Conservation (phyloP, 2,113 vertebrate genomes). For the Vombatus ursinus region DNA sequence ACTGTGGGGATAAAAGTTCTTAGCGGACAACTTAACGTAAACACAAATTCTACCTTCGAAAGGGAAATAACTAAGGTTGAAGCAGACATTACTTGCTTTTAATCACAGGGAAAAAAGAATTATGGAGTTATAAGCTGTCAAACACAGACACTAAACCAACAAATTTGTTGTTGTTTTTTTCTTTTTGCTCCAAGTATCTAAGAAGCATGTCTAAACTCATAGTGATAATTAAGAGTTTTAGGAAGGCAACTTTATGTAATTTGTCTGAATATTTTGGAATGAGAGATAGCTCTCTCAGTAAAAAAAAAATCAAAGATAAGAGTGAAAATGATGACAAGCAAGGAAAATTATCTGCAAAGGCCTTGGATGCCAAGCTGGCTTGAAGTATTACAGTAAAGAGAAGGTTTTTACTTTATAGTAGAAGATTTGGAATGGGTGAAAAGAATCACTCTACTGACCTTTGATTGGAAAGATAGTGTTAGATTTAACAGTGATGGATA, state of each 20-base stretch:
- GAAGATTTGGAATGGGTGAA: background rate
- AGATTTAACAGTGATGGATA: background rate
- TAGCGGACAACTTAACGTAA: background rate
- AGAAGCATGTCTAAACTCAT: background rate
- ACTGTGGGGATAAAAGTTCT: background rate
- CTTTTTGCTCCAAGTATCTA: background rate
- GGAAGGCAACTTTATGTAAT: background rate
- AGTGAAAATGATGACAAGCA: background rate
- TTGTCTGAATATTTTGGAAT: background rate
- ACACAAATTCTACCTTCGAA: background rate
- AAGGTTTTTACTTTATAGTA: background rate
- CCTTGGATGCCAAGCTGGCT: background rate
- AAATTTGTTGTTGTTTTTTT: background rate
- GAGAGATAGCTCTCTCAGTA: background rate
- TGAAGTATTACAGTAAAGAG: background rate
- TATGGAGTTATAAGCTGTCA: background rate
- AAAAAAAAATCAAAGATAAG: background rate
- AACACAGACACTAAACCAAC: background rate
- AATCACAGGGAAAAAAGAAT: background rate
- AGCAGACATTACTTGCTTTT: background rate
- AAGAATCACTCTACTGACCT: background rate
- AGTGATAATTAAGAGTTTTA: background rate
- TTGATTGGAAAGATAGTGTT: background rate
- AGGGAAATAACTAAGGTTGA: background rate
- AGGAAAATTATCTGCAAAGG: background rate